Conservation (phyloP, 2,113 vertebrate genomes). For the Colinus virginianus region DNA sequence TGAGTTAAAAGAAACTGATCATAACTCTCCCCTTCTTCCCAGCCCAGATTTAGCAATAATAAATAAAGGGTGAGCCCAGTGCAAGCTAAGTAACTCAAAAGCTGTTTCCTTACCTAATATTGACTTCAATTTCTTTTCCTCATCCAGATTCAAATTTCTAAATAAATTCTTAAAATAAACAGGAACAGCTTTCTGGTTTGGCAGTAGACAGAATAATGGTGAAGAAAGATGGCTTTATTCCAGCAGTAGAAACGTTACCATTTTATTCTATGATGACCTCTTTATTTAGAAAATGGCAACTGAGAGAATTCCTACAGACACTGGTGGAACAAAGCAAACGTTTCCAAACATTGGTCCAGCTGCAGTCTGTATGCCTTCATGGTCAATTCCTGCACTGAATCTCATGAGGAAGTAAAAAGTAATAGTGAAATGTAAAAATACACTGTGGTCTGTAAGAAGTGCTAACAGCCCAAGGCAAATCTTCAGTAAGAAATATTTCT, state of each 20-base stretch:
- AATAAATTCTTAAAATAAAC: slow-evolving; percentile 45
- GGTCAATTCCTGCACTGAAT: background rate
- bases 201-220: background rate
- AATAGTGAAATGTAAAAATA: background rate
- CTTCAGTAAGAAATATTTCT: background rate
- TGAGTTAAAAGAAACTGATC: slow-evolving; percentile 37
- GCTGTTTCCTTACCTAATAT: slow-evolving; percentile 12
- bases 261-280: background rate
- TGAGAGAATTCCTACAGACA: background rate
- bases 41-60: slow-evolving; percentile 30
- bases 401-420: background rate
- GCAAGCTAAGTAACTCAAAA: slow-evolving; percentile 19
- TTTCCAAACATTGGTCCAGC: background rate
- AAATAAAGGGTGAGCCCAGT: slow-evolving; percentile 50
- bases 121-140: slow-evolving; percentile 29
- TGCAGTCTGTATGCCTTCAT: background rate
- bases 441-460: background rate
- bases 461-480: background rate
- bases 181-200: background rate
- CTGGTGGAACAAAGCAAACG: background rate
- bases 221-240: background rate
- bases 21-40: background rate
- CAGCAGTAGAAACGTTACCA: background rate
- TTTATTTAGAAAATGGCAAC: background rate
- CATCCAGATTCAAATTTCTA: slow-evolving; percentile 37